Conservation (phyloP, 2,797 vertebrate species). For the Artibeus jamaicensis region DNA sequence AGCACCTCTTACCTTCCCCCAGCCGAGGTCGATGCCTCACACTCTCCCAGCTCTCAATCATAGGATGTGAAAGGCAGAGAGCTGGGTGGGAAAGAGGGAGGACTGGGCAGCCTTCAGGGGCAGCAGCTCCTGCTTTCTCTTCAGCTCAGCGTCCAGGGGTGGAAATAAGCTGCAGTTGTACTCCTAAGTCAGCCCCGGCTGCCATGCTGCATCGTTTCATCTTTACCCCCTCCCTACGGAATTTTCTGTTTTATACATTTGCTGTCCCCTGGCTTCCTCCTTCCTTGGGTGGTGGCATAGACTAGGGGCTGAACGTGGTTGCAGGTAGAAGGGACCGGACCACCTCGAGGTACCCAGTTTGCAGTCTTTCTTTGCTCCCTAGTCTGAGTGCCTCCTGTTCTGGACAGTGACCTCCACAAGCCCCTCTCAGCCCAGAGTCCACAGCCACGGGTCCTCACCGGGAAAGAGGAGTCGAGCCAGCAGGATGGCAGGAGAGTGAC, state of each 20-base stretch:
- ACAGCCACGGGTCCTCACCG: background rate
- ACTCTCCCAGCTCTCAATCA: background rate
- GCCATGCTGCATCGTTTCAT: conserved; percentile 59
- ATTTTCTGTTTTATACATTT: conserved; percentile 73
- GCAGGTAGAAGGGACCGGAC: background rate
- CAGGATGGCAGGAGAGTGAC: background rate
- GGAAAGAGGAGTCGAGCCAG: conserved; percentile 35
- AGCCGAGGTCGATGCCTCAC: background rate
- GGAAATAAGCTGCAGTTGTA: conserved; percentile 46
- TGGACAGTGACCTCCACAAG: background rate
- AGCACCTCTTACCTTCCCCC: conserved; percentile 59
- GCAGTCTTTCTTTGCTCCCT: background rate
- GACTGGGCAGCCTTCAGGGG: conserved; percentile 50
- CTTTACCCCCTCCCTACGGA: conserved; percentile 67
- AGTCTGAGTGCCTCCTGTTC: background rate
- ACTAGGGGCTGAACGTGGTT: background rate
- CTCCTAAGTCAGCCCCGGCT: conserved; percentile 49
- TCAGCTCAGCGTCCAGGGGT: conserved; percentile 49
- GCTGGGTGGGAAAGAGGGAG: conserved; percentile 49
- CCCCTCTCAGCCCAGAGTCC: background rate
- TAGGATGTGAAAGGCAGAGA: background rate
- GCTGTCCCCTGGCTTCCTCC: background rate
- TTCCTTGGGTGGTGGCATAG: conserved; percentile 39
- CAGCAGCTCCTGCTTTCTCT: conserved; percentile 52
- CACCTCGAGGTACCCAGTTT: background rate